phyloP scores from a whole-genome alignment of 2,113 vertebrate genomes.

The Calidris pugnax region DNA sequence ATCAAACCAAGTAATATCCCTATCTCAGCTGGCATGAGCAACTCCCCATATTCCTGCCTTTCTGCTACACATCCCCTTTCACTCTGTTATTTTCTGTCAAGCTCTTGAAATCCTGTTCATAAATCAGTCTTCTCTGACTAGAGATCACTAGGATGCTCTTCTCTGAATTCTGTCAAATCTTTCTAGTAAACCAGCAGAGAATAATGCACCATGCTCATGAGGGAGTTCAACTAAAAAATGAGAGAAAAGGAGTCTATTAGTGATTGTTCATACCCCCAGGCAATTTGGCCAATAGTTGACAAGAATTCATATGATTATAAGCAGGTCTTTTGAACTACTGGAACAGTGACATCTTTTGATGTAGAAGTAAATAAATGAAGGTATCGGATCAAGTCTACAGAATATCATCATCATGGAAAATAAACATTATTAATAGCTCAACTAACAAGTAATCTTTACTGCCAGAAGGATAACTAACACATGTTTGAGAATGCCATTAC shows the following conservation, averaged over 20 bases:
- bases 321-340: not conserved
- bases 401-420: not conserved
- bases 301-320: not conserved
- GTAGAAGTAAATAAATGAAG: not conserved
- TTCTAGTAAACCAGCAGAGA: not conserved
- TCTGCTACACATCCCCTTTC: not conserved
- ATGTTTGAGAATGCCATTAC: not conserved
- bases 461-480: not conserved
- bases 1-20: not conserved
- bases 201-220: not conserved
- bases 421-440: not conserved
- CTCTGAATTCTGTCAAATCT: not conserved
- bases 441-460: not conserved
- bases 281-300: not conserved
- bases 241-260: not conserved
- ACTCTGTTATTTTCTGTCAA: not conserved
- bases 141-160: not conserved
- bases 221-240: not conserved
- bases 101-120: not conserved
- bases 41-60: not conserved
- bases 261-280: fast-evolving
- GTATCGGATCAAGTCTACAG: not conserved
- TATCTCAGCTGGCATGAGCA: not conserved
- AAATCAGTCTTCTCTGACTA: not conserved
- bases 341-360: not conserved